A percentile compares a stretch with the other conserved stretches of the same genome.
phyloP scores from a whole-genome alignment of 2,797 vertebrate species.

The Benthosema pterotum region DNA sequence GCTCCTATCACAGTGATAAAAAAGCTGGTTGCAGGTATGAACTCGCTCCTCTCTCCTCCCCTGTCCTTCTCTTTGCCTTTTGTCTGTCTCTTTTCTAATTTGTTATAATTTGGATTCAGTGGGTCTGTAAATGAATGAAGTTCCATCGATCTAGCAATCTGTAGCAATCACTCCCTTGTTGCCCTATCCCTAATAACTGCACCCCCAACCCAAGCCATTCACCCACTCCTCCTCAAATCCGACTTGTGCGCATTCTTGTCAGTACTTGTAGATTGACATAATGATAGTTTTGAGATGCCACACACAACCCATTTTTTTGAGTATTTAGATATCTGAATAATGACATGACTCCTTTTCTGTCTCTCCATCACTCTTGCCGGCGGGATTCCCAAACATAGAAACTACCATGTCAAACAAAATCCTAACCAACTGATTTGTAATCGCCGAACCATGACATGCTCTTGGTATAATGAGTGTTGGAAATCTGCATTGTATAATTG shows the following conservation, averaged over 20 bases:
- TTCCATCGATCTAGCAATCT: neutral
- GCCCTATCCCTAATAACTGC: neutral
- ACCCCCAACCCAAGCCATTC: neutral
- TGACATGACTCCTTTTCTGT: no score
- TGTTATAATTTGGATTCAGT: conserved; percentile 15
- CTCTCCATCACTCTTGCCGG: no score
- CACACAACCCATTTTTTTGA: no score
- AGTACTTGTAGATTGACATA: conserved; percentile 1
- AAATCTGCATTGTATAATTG: conserved; percentile 9
- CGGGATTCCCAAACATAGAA: no score
- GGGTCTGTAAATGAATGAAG: neutral
- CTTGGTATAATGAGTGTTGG: neutral
- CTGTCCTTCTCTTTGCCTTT: conserved; percentile 29
- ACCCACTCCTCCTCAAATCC: conserved; percentile 42
- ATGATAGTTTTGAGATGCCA: conserved; percentile 19
- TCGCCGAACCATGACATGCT: neutral
- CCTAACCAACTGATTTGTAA: neutral
- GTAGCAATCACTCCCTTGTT: neutral
- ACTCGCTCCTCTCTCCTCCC: conserved; percentile 52
- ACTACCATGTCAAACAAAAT: neutral
- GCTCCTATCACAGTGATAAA: conserved; percentile 83
- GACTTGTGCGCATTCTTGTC: conserved; percentile 25
- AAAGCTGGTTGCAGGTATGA: conserved; percentile 87
- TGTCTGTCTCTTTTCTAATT: conserved; percentile 23
- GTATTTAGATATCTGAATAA: no score